Percentiles rank a stretch among this genome's conserved stretches.
These are phyloP conservation scores for Saimiri boliviensis DNA, from an alignment of 2,113 vertebrate genomes.

Conservation along the genomic window DNA sequence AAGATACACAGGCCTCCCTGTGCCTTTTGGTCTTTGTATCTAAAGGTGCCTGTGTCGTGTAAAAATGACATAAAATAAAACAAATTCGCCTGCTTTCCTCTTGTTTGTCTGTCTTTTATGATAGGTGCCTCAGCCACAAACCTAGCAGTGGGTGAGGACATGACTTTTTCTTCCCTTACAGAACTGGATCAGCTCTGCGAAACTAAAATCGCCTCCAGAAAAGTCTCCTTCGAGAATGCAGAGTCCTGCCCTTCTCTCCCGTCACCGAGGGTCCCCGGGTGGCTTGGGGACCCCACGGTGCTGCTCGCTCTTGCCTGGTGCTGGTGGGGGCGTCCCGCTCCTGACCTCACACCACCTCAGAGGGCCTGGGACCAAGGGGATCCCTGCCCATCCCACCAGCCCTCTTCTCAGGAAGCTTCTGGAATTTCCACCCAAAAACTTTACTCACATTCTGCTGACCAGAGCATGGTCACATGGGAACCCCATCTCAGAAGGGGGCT, in stretches of 20 bases:
- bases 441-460: background rate
- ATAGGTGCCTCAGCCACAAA: background rate
- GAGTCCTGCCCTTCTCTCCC: background rate
- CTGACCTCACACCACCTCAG: background rate
- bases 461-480: background rate
- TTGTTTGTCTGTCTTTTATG: background rate
- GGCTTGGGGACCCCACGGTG: background rate
- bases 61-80: background rate
- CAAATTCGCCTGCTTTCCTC: background rate
- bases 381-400: background rate
- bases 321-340: background rate
- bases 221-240: background rate
- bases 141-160: background rate
- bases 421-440: background rate
- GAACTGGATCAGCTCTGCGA: background rate
- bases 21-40: background rate
- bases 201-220: background rate
- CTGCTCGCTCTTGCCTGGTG: background rate
- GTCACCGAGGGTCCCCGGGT: no score
- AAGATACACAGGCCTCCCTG: background rate
- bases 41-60: background rate
- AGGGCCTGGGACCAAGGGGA: background rate
- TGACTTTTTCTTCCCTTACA: background rate
- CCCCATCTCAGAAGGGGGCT: background rate
- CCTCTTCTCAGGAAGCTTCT: background rate